phyloP scores from a whole-genome alignment of 1,140 invertebrate genomes.

The Vanessa atalanta region DNA sequence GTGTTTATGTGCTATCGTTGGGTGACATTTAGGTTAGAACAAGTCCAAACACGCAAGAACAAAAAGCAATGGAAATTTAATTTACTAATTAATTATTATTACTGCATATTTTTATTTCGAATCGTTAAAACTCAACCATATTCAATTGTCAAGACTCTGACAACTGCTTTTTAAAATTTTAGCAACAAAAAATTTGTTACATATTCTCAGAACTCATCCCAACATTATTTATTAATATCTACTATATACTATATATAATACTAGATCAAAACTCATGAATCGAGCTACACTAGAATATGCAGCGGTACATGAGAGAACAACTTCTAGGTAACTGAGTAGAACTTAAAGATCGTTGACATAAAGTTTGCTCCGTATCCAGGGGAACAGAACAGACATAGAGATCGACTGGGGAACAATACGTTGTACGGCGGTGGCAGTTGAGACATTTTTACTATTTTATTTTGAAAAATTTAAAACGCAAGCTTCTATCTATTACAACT shows the following conservation, averaged over 20 bases:
- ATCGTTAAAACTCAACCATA: no score
- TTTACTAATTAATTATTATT: no score
- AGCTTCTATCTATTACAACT: no score
- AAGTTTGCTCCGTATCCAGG: not conserved
- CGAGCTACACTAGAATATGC: not conserved
- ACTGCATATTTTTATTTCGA: no score
- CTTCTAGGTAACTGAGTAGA: conserved; percentile 4
- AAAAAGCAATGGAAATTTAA: no score
- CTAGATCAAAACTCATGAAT: not conserved
- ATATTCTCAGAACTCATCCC: no score
- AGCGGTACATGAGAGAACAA: conserved; percentile 3
- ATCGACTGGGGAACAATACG: conserved; percentile 8
- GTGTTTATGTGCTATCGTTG: not conserved
- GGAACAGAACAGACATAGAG: not conserved
- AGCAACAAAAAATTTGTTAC: no score
- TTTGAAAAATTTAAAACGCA: not conserved
- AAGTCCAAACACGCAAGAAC: no score
- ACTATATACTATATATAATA: no score
- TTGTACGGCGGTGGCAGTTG: not conserved
- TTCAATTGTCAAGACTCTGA: no score
- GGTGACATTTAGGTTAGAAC: not conserved
- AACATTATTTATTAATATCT: no score
- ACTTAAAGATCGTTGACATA: conserved; percentile 12
- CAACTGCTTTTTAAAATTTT: no score
- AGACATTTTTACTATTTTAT: conserved; percentile 3